Conservation (phyloP, 2,888 invertebrate species). For the Drosophila pseudotalamancana region DNA sequence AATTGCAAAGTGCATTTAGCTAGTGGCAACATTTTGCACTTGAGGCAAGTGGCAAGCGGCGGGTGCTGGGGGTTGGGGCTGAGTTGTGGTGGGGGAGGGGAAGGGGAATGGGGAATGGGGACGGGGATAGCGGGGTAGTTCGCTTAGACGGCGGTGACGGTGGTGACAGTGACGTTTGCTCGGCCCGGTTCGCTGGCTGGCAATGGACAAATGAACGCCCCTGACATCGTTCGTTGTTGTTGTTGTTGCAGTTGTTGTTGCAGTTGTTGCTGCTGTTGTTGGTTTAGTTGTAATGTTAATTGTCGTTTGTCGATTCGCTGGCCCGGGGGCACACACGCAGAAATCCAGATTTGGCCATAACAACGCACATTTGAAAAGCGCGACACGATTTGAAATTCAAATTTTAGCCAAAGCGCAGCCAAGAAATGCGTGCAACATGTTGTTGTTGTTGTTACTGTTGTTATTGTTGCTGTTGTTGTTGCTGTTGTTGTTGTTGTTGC, state of each 20-base stretch:
- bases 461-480: conserved; percentile 8
- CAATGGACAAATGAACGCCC: conserved; percentile 79
- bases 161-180: conserved; percentile 74
- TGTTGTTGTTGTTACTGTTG: conserved; percentile 21
- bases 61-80: background rate
- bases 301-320: conserved; percentile 62
- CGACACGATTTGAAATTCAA: conserved; percentile 77
- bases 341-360: conserved; percentile 78
- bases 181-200: conserved; percentile 70
- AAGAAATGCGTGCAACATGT: conserved; percentile 72
- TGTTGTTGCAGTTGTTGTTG: conserved; percentile 27
- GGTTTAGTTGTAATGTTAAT: conserved; percentile 73
- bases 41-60: conserved; percentile 39
- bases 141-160: conserved; percentile 51
- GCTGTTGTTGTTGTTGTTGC: conserved; percentile 19
- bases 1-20: conserved; percentile 78
- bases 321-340: conserved; percentile 64
- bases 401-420: conserved; percentile 49
- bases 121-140: conserved; percentile 33
- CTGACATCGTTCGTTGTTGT: conserved; percentile 76
- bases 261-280: conserved; percentile 18
- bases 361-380: conserved; percentile 73
- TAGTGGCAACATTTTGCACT: conserved; percentile 77
- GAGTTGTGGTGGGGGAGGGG: background rate
- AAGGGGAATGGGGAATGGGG: background rate